These are phyloP conservation scores for Uromys caudimaculatus DNA, from an alignment of 2,797 vertebrate genomes.

Conservation along the genomic window DNA sequence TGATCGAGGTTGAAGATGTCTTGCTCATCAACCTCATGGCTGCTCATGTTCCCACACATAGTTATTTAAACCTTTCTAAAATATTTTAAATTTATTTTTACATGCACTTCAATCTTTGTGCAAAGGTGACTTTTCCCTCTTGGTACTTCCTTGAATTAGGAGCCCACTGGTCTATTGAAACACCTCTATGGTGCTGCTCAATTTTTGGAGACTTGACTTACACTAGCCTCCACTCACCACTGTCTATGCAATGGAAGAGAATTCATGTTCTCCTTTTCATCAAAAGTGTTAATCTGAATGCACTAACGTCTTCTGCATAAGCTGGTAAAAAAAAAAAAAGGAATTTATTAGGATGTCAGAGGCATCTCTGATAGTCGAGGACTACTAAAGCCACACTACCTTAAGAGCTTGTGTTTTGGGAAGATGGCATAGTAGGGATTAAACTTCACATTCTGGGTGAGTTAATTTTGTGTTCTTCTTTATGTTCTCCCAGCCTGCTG, in stretches of 20 bases:
- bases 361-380: background rate
- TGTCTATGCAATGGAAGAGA: background rate
- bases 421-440: background rate
- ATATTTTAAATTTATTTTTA: background rate
- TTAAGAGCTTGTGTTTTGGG: background rate
- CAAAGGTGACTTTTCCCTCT: background rate
- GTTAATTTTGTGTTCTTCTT: background rate
- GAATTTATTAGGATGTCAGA: background rate
- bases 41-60: background rate
- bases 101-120: background rate
- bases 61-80: background rate
- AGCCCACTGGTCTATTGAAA: background rate
- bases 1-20: background rate
- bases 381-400: background rate
- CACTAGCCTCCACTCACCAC: background rate
- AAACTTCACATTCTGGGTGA: background rate
- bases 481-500: background rate
- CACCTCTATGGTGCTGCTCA: no score
- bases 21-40: background rate
- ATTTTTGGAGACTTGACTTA: background rate
- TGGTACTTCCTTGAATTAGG: background rate
- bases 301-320: background rate
- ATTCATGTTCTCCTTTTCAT: background rate
- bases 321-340: background rate
- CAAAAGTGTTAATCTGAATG: background rate